Evolutionary conservation across 2,113 vertebrate species (phyloP).

Genomic region (Numenius arquata): DNA sequence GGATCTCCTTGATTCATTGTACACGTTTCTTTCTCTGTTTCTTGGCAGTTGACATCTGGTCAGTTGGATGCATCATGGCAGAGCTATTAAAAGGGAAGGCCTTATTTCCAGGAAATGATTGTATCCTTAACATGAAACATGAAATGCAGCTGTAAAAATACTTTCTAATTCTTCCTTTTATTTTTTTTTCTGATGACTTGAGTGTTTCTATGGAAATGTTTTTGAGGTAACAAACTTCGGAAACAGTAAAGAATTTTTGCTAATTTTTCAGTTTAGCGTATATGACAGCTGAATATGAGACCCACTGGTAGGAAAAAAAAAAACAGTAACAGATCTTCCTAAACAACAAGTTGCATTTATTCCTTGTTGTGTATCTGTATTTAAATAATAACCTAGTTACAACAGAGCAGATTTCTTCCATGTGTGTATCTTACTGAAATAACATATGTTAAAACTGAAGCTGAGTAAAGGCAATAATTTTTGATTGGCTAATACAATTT

Average conservation of each 20-base stretch:
- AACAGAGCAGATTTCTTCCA: background rate
- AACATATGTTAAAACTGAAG: background rate
- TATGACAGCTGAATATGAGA: background rate
- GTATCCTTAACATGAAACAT: slow-evolving; percentile 86
- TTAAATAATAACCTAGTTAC: slow-evolving; percentile 39
- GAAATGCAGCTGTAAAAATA: background rate
- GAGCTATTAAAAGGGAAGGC: slow-evolving; percentile 96
- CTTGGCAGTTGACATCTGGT: slow-evolving; percentile 96
- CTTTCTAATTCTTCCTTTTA: background rate
- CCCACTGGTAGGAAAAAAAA: background rate
- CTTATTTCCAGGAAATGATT: slow-evolving; percentile 94
- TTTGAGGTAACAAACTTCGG: background rate
- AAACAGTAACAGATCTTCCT: background rate
- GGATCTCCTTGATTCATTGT: background rate
- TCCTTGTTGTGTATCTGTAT: slow-evolving; percentile 7
- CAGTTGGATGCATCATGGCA: slow-evolving; percentile 98
- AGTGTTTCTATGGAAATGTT: background rate
- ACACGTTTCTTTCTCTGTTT: background rate
- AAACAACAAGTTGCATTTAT: background rate
- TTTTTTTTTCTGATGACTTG: background rate
- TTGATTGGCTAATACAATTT: background rate
- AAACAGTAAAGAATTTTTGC: background rate
- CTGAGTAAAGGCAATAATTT: background rate
- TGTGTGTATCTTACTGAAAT: background rate
- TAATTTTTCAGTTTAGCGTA: background rate